Base-by-base conservation (phyloP, 2,797 vertebrate species). In the Caiman crocodilus region DNA sequence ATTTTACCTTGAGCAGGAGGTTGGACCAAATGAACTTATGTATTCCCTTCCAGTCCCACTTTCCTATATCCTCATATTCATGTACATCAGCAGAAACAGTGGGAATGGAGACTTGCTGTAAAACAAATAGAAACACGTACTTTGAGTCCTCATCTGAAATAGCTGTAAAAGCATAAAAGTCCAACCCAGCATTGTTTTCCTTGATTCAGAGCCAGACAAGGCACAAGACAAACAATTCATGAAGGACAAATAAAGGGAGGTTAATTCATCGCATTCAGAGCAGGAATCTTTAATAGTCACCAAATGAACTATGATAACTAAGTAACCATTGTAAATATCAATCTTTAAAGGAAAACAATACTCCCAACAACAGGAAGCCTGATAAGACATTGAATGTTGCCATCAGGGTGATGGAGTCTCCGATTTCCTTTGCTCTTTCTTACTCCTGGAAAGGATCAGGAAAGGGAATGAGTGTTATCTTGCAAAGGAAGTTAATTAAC, bases 301-400 rank as follows among this genome's bases (percentile, higher is more conserved):
- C 93, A 92, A 93, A 94, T 93, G 96, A 97, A 96, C 90, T 89
- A 89, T 95, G 96, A 96, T 96, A 97, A 97, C 96, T 95, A 92
- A 96, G 93, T 91, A 96, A 96, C 92, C 94, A 96, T 97, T 96
- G 94, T 95, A 96, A 97, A 96, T 96, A 97, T 95, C 96, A 96
- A 97, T 96, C 95, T 95, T 95, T 97, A 96, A 97, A 96, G 96
- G 96, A 96, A 96, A 96, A 96, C 90, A 93, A 96, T 94, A 95
- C 90, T 96, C 92, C 95, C 93, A 95, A 95, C 94, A 97, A 96
- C 93, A 96, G 95, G 94, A 96, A 94, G 91, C 75, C 94, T 91
- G 95, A 96, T 96, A 97, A 97, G 95, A 96, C 92, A 95, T 94
- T 96, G 90, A 91, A 94, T 91, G 94, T 85, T 95, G 96, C 94